Evolutionary conservation across 2,797 vertebrate genomes (phyloP).

Genomic region (Gadopsis bispinosus): DNA sequence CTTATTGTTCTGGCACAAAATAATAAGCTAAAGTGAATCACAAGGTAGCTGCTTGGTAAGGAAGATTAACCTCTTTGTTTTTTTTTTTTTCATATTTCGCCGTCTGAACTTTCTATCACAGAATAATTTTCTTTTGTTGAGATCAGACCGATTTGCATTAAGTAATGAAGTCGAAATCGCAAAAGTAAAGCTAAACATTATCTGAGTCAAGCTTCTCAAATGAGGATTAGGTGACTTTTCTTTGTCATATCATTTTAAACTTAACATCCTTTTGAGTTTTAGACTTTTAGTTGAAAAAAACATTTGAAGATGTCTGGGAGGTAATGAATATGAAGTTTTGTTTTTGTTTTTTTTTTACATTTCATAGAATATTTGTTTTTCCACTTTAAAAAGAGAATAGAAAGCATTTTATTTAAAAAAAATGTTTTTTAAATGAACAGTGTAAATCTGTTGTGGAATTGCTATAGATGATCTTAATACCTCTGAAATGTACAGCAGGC

Average conservation of each 20-base stretch:
- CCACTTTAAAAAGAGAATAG: not conserved
- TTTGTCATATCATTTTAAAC: not conserved
- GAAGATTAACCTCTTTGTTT: not conserved
- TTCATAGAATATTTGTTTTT: not conserved
- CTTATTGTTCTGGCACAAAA: not conserved
- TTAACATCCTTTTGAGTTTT: not conserved
- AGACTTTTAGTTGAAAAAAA: not conserved
- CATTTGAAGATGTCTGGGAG: not conserved
- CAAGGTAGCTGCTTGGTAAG: not conserved
- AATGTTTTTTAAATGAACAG: not conserved
- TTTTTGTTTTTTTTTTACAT: not conserved
- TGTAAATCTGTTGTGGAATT: not conserved
- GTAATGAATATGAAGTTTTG: too few relatives aligned
- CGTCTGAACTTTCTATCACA: too few relatives aligned
- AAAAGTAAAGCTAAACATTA: not conserved
- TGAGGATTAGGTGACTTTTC: not conserved
- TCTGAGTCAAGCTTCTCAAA: not conserved
- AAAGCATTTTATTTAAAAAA: not conserved
- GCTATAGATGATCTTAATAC: constrained; percentile 40
- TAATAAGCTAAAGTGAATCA: constrained; percentile 12
- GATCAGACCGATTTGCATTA: not conserved
- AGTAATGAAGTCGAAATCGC: not conserved
- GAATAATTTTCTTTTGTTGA: not conserved
- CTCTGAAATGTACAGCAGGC: constrained; percentile 40
- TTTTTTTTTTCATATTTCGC: not conserved